Evolutionary conservation across 2,888 invertebrate genomes (phyloP).

Genomic region (Eremobia ochroleuca): DNA sequence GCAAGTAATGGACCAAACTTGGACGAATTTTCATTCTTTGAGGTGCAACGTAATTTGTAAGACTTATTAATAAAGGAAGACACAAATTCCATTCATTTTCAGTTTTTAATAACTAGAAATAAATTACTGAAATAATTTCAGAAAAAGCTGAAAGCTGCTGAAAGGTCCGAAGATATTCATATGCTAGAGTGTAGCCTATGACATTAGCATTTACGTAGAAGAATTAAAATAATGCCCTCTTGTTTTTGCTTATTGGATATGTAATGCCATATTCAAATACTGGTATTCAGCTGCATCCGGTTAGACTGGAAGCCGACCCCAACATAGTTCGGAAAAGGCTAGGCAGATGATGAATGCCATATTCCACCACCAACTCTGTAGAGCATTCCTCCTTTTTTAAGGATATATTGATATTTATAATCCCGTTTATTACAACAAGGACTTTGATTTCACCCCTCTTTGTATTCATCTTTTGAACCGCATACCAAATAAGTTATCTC

Average conservation of each 20-base stretch:
- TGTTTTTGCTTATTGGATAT: neutral
- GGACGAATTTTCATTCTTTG: conserved; percentile 19
- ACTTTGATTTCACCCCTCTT: neutral
- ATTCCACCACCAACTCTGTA: neutral
- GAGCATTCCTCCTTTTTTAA: neutral
- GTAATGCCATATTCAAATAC: too few species aligned
- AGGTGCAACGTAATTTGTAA: conserved; percentile 9
- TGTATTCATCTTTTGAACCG: neutral
- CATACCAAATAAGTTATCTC: conserved; percentile 10
- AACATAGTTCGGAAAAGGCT: too few species aligned
- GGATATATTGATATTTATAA: neutral
- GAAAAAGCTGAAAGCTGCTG: neutral
- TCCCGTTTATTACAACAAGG: neutral
- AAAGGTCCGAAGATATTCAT: neutral
- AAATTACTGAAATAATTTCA: neutral
- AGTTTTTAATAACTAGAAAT: neutral
- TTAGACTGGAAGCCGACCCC: too few species aligned
- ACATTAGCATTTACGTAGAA: neutral
- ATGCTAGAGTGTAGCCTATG: too few species aligned
- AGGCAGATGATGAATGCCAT: too few species aligned
- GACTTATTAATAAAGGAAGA: neutral
- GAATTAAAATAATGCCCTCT: neutral
- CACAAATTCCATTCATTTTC: neutral
- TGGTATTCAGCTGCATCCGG: too few species aligned
- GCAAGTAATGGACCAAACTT: conserved; percentile 19